These are phyloP conservation scores for Fragum whitleyi DNA, from an alignment of 2,888 invertebrate genomes.

Conservation along the genomic window DNA sequence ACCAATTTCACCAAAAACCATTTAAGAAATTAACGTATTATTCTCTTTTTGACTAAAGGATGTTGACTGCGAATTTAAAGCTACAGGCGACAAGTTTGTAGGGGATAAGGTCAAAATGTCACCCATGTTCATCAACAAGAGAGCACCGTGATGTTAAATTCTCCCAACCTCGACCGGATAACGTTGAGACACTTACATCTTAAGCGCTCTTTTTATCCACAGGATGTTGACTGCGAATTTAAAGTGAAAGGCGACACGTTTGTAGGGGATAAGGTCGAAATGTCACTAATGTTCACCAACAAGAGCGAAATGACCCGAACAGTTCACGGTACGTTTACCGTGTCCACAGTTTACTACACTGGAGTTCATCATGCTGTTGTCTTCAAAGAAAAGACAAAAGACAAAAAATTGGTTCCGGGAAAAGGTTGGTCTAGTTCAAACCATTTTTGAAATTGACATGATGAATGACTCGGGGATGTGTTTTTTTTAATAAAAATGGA, in stretches of 20 bases:
- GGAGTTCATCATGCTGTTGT: slow-evolving; percentile 8
- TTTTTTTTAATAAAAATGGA: too few species aligned
- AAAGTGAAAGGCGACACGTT: slow-evolving; percentile 6
- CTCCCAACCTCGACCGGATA: too few species aligned
- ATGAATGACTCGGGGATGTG: too few species aligned
- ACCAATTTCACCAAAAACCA: too few species aligned
- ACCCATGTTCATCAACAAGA: background rate
- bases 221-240: slow-evolving; percentile 26
- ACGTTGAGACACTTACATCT: too few species aligned
- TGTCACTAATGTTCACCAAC: background rate
- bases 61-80: slow-evolving; percentile 13
- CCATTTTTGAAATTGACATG: too few species aligned
- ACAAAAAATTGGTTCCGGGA: background rate
- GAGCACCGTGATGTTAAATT: too few species aligned
- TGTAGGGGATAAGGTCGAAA: slow-evolving; percentile 13
- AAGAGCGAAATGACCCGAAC: background rate
- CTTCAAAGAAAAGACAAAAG: background rate
- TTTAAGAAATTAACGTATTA: too few species aligned
- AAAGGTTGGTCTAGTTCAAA: background rate
- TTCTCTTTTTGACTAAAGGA: too few species aligned
- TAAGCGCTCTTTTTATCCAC: too few species aligned
- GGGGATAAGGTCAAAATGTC: slow-evolving; percentile 3
- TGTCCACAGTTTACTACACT: slow-evolving; percentile 13
- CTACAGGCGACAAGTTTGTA: slow-evolving; percentile 3
- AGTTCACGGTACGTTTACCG: background rate